These are phyloP conservation scores for Brachionus sp. DNA, from an alignment of 1,140 invertebrate species.

Conservation along the genomic window DNA sequence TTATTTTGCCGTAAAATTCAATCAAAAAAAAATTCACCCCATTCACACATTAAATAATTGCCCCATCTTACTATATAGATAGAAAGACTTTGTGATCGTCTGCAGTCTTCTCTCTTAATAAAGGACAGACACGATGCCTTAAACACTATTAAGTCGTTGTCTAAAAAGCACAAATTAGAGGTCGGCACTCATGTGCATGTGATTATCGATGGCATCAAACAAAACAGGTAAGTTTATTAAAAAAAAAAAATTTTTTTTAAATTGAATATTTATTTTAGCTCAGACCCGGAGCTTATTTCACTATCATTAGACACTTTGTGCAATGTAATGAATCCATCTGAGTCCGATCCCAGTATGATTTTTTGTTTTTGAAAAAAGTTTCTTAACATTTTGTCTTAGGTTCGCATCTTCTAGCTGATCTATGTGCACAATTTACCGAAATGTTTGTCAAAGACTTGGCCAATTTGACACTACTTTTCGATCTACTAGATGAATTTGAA, in stretches of 20 bases:
- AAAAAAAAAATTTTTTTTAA: too few species aligned
- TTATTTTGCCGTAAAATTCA: too few species aligned
- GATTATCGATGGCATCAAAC: conserved; percentile 65
- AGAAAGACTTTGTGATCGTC: conserved; percentile 82
- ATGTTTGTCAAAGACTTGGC: conserved; percentile 79
- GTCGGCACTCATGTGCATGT: conserved; percentile 91
- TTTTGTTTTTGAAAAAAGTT: neutral
- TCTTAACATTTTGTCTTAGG: neutral
- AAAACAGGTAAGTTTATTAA: conserved; percentile 54
- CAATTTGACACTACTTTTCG: neutral
- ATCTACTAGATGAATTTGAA: conserved; percentile 19
- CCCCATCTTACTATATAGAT: too few species aligned
- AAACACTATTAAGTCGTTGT: conserved; percentile 85
- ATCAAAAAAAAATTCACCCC: too few species aligned
- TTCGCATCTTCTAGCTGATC: conserved; percentile 53
- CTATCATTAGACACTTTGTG: conserved; percentile 34
- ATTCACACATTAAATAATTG: too few species aligned
- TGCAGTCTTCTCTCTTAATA: conserved; percentile 82
- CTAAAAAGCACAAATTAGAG: conserved; percentile 80
- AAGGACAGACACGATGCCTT: conserved; percentile 94
- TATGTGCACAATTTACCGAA: conserved; percentile 93
- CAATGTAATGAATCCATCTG: conserved; percentile 28
- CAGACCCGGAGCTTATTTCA: conserved; percentile 22
- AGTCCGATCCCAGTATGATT: neutral
- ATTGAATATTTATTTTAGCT: too few species aligned